Percentiles rank a stretch among this genome's conserved stretches.
Evolutionary conservation across 2,797 vertebrate species (phyloP).

Genomic region (Myotis vivesi): DNA sequence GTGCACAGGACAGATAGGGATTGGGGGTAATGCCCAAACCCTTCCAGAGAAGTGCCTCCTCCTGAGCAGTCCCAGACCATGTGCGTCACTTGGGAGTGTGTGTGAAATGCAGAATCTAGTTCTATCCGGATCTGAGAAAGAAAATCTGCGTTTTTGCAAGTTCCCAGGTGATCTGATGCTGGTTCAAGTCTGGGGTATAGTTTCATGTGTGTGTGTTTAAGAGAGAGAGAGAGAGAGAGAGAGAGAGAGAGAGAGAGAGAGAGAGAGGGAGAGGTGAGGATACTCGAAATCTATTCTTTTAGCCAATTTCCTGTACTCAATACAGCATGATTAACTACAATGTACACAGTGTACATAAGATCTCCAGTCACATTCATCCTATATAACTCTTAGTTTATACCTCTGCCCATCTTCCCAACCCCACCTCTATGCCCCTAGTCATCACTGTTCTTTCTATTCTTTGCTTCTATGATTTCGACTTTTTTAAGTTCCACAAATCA

Average conservation of each 20-base stretch:
- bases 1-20: accelerated
- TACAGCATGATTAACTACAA: neutral
- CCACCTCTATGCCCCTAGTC: neutral
- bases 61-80: neutral
- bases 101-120: neutral
- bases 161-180: neutral
- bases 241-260: neutral
- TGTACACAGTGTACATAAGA: neutral
- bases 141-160: neutral
- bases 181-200: neutral
- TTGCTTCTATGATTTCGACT: neutral
- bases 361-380: neutral
- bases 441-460: neutral
- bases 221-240: neutral
- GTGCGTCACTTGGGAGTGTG: neutral
- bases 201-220: neutral
- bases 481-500: neutral
- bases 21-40: neutral
- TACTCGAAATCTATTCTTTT: neutral
- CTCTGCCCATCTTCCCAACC: neutral
- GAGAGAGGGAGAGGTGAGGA: neutral
- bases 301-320: neutral
- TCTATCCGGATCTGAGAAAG: neutral
- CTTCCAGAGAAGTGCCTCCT: neutral
- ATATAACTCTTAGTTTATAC: neutral